Evolutionary conservation across 2,888 invertebrate species (phyloP).

Genomic region (Calliphora vomitoria): DNA sequence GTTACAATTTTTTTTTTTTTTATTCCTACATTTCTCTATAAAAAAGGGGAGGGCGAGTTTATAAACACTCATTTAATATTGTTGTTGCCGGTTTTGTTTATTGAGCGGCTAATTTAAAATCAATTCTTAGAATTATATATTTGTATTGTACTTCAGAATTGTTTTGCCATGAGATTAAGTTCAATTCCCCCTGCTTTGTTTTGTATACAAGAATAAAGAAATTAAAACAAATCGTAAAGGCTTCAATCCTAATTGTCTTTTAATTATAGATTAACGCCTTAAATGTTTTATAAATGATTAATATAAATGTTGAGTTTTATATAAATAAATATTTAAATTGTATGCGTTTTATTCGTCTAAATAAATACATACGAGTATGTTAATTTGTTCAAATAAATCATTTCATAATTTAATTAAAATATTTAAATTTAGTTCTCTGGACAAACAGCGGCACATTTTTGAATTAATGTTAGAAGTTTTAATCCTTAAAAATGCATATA

Average conservation of each 20-base stretch:
- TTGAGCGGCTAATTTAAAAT: constrained; percentile 68
- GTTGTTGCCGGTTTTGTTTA: constrained; percentile 37
- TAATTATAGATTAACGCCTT: constrained; percentile 73
- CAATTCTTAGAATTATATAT: constrained; percentile 67
- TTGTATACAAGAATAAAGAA: neutral
- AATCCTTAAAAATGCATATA: too few species aligned
- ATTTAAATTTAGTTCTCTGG: constrained; percentile 7
- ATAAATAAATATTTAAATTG: constrained; percentile 14
- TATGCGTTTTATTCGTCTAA: neutral
- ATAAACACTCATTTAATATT: constrained; percentile 58
- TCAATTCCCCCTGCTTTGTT: neutral
- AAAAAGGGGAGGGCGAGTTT: constrained; percentile 31
- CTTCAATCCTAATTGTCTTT: constrained; percentile 63
- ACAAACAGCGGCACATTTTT: neutral
- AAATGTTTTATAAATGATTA: constrained; percentile 55
- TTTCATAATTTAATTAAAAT: constrained; percentile 35
- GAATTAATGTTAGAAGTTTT: neutral
- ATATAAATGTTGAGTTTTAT: constrained; percentile 36
- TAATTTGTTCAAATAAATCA: constrained; percentile 45
- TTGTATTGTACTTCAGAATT: constrained; percentile 51
- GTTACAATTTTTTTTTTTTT: constrained; percentile 47
- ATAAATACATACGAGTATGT: constrained; percentile 29
- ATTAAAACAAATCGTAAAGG: constrained; percentile 8
- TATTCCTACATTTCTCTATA: neutral
- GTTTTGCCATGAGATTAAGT: constrained; percentile 42